Evolutionary conservation across 2,113 vertebrate genomes (phyloP).

Genomic region (Rhinoderma darwinii): DNA sequence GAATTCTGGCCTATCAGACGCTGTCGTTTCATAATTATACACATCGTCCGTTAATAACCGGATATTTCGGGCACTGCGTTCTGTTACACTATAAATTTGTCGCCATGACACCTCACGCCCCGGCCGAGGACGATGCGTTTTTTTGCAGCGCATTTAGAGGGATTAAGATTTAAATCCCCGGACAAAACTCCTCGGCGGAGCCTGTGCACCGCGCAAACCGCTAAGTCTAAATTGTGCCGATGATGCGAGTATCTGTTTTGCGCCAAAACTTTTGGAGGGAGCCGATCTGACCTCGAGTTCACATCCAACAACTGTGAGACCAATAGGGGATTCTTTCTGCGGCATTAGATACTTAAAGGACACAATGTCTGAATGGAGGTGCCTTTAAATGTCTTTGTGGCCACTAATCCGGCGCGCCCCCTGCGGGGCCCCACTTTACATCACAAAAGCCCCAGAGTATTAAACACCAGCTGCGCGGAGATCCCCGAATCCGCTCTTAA

Average conservation of each 20-base stretch:
- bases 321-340: slow-evolving; percentile 83
- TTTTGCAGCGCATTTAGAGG: background rate
- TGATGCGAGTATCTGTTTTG: slow-evolving; percentile 84
- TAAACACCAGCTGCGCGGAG: slow-evolving; percentile 85
- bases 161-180: slow-evolving; percentile 72
- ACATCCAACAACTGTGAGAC: slow-evolving; percentile 78
- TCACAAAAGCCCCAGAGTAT: slow-evolving; percentile 90
- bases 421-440: slow-evolving; percentile 80
- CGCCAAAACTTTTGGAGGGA: slow-evolving; percentile 79
- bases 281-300: slow-evolving; percentile 71
- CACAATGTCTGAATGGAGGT: slow-evolving; percentile 82
- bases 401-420: slow-evolving; percentile 87
- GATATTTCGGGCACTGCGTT: too few relatives aligned
- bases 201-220: slow-evolving; percentile 74
- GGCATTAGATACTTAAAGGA: slow-evolving; percentile 86
- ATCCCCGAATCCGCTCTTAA: slow-evolving; percentile 84
- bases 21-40: too few relatives aligned
- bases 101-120: too few relatives aligned
- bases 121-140: too few relatives aligned
- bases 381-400: slow-evolving; percentile 90
- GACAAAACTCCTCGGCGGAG: background rate
- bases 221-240: slow-evolving; percentile 77
- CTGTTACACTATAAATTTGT: too few relatives aligned
- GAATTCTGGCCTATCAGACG: too few relatives aligned
- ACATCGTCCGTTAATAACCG: too few relatives aligned